A percentile compares a stretch with the other conserved stretches of the same genome.
Conservation (phyloP, 2,888 invertebrate genomes). For the Protophormia terraenovae region DNA sequence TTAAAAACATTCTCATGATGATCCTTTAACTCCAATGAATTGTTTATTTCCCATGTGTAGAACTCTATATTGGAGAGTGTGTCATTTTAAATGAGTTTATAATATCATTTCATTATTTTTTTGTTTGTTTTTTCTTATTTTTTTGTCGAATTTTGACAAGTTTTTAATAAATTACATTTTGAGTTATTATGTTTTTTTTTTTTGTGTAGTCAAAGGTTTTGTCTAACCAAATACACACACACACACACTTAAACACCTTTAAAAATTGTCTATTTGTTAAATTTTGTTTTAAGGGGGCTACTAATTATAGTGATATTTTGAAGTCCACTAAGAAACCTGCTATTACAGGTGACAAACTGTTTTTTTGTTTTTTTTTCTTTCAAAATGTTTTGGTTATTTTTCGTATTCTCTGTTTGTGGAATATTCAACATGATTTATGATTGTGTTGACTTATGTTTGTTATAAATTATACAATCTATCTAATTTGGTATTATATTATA, state of each 20-base stretch:
- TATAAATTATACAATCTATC: slow-evolving; percentile 54
- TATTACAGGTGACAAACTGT: slow-evolving; percentile 61
- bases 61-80: neutral
- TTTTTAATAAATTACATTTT: slow-evolving; percentile 38
- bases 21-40: slow-evolving; percentile 9
- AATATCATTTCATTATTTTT: slow-evolving; percentile 23
- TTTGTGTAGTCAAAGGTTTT: slow-evolving; percentile 11
- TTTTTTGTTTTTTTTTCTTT: slow-evolving; percentile 22
- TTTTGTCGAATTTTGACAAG: slow-evolving; percentile 29
- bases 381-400: too few relatives aligned
- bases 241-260: neutral
- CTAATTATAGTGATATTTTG: slow-evolving; percentile 29
- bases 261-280: slow-evolving; percentile 5
- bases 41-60: neutral
- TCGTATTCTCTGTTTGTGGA: neutral
- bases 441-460: slow-evolving; percentile 50
- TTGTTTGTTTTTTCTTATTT: too few relatives aligned
- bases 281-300: neutral
- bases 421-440: slow-evolving; percentile 59
- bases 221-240: neutral
- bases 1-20: neutral
- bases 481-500: slow-evolving; percentile 41
- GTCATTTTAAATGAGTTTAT: slow-evolving; percentile 54
- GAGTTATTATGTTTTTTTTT: slow-evolving; percentile 11
- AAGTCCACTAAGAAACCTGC: slow-evolving; percentile 29